Evolutionary conservation across 1,140 invertebrate genomes (phyloP), one percentile per base, ranked within the genome.

Genomic region (Drosophila ironensis): DNA sequence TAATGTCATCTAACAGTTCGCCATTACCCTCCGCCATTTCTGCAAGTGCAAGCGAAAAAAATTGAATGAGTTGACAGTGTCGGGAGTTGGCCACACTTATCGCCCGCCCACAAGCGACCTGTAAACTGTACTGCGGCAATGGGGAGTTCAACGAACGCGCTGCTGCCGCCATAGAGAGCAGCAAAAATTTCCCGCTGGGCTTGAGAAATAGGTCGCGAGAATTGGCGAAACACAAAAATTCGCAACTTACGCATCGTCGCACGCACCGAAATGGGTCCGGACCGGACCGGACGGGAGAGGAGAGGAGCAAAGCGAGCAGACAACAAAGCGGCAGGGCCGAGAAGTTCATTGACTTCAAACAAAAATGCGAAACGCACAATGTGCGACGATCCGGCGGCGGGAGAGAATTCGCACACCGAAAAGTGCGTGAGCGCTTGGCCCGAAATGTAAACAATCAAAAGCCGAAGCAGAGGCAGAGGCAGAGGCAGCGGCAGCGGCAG

Each of bases 21-120:
- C 95, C 95, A 94, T 97, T 96, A 91, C 95, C 95, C 93, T 96
- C 95, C 93, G 96, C 95, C 95, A 96, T 96, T 93, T 93, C 94
- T 90, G 76, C 46, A 87, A 87, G 2, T 9, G 20, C n/a, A n/a
- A n/a, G n/a, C n/a, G n/a, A n/a, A 22, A 27, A 33, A 6, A n/a
- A 9, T 19, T 27, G 0, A 12, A 22, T 19, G 12, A 8, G 30
- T 27, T n/a, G n/a, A n/a, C n/a, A n/a, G n/a, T n/a, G n/a, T n/a
- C n/a, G n/a, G n/a, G n/a, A n/a, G n/a, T n/a, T n/a, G n/a, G n/a
- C n/a, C n/a, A n/a, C n/a, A n/a, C n/a, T n/a, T n/a, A n/a, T n/a
- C n/a, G n/a, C n/a, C n/a, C n/a, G n/a, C n/a, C n/a, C n/a, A n/a
- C n/a, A n/a, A n/a, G n/a, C n/a, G n/a, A n/a, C n/a, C n/a, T n/a